These are phyloP conservation scores for Papilio dardanus DNA, from an alignment of 1,140 invertebrate genomes.

Conservation along the genomic window DNA sequence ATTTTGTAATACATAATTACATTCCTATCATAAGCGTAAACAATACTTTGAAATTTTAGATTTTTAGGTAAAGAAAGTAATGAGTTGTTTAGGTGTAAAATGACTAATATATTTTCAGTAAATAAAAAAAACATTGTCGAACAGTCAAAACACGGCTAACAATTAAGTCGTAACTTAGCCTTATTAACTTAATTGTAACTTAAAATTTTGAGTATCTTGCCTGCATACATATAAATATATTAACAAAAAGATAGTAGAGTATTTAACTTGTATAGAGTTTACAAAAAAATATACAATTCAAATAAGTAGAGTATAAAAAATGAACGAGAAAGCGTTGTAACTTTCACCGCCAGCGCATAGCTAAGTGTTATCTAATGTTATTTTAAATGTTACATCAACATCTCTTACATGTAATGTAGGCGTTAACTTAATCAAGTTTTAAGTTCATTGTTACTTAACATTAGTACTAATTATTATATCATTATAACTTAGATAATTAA, in stretches of 20 bases:
- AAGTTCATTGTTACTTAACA: conserved; percentile 30
- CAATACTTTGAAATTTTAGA: no score
- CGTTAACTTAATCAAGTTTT: conserved; percentile 8
- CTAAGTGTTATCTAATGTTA: conserved; percentile 64
- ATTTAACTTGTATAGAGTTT: neutral
- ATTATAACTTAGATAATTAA: no score
- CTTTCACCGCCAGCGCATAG: conserved; percentile 53
- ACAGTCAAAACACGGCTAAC: no score
- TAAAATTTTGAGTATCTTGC: no score
- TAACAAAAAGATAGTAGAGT: no score
- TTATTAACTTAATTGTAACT: no score
- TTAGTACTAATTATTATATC: neutral
- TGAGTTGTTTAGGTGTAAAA: no score
- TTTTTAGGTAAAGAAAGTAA: no score
- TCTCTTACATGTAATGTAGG: conserved; percentile 17
- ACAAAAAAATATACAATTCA: conserved; percentile 3
- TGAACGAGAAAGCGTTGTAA: conserved; percentile 42
- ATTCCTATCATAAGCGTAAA: no score
- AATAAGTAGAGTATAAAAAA: conserved; percentile 36
- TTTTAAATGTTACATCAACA: conserved; percentile 55
- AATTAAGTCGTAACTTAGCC: no score
- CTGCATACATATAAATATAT: no score
- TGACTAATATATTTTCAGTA: neutral
- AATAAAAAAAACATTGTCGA: no score
- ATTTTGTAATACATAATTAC: conserved; percentile 8